These are phyloP conservation scores for Chionomys nivalis DNA, from an alignment of 2,113 vertebrate species.

Conservation along the genomic window DNA sequence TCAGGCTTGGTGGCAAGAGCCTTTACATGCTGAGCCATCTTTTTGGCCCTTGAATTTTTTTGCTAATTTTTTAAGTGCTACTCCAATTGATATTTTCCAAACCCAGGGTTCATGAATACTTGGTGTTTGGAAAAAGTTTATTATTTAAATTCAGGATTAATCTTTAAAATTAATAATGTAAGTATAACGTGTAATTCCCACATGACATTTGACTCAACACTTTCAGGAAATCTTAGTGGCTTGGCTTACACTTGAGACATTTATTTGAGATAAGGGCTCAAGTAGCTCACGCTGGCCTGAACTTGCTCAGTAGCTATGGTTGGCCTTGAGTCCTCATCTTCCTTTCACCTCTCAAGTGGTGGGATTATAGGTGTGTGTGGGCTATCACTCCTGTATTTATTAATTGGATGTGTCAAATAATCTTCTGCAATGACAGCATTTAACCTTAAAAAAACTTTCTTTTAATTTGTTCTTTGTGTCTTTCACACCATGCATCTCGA, in stretches of 20 bases:
- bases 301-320: background rate
- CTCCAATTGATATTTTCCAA: background rate
- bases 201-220: background rate
- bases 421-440: conserved; percentile 53
- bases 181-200: background rate
- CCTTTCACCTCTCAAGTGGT: background rate
- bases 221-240: conserved; percentile 44
- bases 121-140: conserved; percentile 37
- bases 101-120: background rate
- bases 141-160: conserved; percentile 47
- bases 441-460: background rate
- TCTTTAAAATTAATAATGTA: conserved; percentile 12
- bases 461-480: background rate
- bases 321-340: background rate
- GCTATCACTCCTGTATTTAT: background rate
- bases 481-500: background rate
- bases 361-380: background rate
- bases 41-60: background rate
- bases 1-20: background rate
- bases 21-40: background rate
- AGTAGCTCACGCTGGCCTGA: background rate
- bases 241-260: background rate
- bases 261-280: background rate
- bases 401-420: conserved; percentile 9
- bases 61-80: background rate